Conservation (phyloP, 2,888 invertebrate species). For the Pseudeuparius sepicola region DNA sequence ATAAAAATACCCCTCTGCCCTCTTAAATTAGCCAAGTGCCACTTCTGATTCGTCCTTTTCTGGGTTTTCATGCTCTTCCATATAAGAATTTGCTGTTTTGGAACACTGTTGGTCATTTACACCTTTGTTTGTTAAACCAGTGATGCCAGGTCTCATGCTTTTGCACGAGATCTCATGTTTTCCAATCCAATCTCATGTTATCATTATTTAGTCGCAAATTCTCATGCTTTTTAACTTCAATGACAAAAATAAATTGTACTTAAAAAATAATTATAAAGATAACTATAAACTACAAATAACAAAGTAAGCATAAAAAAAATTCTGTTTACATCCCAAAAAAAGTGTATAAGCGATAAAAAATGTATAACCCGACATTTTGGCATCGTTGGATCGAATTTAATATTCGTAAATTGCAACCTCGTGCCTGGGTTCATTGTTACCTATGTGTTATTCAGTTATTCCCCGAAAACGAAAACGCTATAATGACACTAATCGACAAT, state of each 20-base stretch:
- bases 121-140: too few relatives aligned
- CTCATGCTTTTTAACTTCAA: constrained; percentile 5
- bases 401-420: constrained; percentile 5
- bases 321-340: constrained; percentile 3
- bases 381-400: constrained; percentile 3
- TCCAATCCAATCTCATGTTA: constrained; percentile 1
- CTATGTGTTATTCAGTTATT: neutral
- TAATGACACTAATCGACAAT: too few relatives aligned
- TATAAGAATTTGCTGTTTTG: too few relatives aligned
- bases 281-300: constrained; percentile 2
- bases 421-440: neutral
- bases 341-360: neutral
- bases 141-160: constrained; percentile 6
- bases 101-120: too few relatives aligned
- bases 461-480: constrained; percentile 1
- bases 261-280: neutral
- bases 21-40: too few relatives aligned
- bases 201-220: constrained; percentile 5
- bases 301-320: constrained; percentile 4
- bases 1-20: too few relatives aligned
- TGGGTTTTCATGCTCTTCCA: too few relatives aligned
- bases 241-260: too few relatives aligned
- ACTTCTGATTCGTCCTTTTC: too few relatives aligned
- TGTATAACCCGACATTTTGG: constrained; percentile 1
- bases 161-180: constrained; percentile 5